phyloP scores from a whole-genome alignment of 1,140 invertebrate species.

The Pseudomyrmex concolor region DNA sequence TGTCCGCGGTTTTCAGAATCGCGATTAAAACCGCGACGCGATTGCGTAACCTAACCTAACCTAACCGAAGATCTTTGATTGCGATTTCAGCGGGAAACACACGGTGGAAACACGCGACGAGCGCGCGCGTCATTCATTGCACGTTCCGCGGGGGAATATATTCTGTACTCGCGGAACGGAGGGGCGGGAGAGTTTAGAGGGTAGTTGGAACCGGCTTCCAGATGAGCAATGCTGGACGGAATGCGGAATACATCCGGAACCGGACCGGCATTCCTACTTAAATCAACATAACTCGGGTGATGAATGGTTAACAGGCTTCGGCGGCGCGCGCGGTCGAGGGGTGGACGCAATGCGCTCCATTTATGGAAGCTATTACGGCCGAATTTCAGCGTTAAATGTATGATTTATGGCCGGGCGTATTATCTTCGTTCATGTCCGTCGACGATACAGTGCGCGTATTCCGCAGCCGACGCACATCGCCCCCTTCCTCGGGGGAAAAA shows the following conservation, averaged over 20 bases:
- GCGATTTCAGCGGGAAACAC: slow-evolving; percentile 12
- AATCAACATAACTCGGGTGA: slow-evolving; percentile 78
- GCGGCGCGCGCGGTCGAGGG: slow-evolving; percentile 17
- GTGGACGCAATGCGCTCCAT: slow-evolving; percentile 70
- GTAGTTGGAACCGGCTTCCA: slow-evolving; percentile 61
- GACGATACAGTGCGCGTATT: slow-evolving; percentile 64
- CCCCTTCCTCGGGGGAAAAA: slow-evolving; percentile 43
- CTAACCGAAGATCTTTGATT: slow-evolving; percentile 4
- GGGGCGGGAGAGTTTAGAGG: too few relatives aligned
- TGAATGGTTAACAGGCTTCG: slow-evolving; percentile 74
- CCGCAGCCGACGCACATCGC: background rate
- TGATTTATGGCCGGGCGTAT: slow-evolving; percentile 73
- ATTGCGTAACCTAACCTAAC: too few relatives aligned
- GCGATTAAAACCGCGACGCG: background rate
- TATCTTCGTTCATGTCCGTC: slow-evolving; percentile 73
- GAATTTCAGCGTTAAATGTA: slow-evolving; percentile 76
- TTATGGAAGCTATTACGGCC: slow-evolving; percentile 75
- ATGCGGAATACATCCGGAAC: slow-evolving; percentile 71
- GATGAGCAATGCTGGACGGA: slow-evolving; percentile 72
- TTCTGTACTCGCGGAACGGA: slow-evolving; percentile 51
- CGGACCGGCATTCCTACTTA: slow-evolving; percentile 74
- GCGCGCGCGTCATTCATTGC: slow-evolving; percentile 65
- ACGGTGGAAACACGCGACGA: slow-evolving; percentile 35
- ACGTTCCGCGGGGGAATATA: slow-evolving; percentile 59
- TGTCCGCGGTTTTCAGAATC: background rate